phyloP scores from a whole-genome alignment of 92 coral and sea anemone species.

The Porites rus region DNA sequence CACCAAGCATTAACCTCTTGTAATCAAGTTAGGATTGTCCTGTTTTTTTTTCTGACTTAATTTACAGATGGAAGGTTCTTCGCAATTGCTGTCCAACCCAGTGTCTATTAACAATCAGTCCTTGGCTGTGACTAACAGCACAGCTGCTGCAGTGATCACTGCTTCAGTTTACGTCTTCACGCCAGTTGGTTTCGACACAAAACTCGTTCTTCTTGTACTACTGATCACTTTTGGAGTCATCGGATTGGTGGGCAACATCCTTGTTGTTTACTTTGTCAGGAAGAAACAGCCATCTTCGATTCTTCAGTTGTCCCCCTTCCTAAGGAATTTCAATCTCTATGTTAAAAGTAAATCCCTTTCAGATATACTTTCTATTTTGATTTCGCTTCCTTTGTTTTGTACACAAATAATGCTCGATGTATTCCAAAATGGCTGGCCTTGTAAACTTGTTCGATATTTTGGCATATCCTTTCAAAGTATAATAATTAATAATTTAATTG shows the following conservation, averaged over 20 bases:
- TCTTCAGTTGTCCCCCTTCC: background rate
- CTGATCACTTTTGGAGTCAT: too few relatives aligned
- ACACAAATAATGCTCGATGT: background rate
- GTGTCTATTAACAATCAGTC: too few relatives aligned
- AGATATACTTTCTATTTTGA: background rate
- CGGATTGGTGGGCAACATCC: too few relatives aligned
- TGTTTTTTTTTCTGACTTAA: too few relatives aligned
- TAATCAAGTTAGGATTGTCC: too few relatives aligned
- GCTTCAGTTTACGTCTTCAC: background rate
- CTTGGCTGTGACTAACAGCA: background rate
- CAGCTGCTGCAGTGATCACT: background rate
- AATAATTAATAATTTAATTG: constrained; percentile 9
- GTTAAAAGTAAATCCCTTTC: constrained; percentile 21
- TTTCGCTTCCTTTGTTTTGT: constrained; percentile 3
- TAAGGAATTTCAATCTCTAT: background rate
- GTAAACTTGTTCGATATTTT: background rate
- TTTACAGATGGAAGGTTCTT: too few relatives aligned
- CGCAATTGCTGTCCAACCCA: too few relatives aligned
- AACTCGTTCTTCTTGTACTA: too few relatives aligned
- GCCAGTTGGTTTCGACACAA: too few relatives aligned
- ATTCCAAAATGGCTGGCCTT: too few relatives aligned
- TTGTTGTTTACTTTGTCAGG: background rate
- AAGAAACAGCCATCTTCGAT: background rate
- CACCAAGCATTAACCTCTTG: too few relatives aligned
- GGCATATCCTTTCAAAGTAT: background rate